Evolutionary conservation across 2,888 invertebrate genomes (phyloP), one percentile per base, ranked within the genome.

Genomic region (Elysia crispata): DNA sequence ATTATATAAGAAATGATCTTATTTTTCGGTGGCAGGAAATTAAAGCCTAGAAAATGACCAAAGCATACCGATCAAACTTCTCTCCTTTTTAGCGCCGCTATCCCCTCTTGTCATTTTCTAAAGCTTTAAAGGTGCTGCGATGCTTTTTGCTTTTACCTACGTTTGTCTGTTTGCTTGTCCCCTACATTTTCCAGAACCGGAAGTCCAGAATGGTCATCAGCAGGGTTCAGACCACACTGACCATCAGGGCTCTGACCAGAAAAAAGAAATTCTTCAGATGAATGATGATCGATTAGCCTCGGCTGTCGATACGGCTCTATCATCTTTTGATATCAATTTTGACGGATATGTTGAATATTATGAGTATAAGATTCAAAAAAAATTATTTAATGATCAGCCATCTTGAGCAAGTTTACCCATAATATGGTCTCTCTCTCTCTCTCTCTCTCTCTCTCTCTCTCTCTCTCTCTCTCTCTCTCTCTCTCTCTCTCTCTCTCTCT

Each of bases 331-430:
- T 28, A 49, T 18, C 20, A 49, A 81, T 25, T 11, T 30, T 41
- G 77, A 81, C n/a, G 77, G 81, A 11, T 81, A 74, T 75, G 50
- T 81, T n/a, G 81, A 81, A 15, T 81, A 81, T 33, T 57, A 25
- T n/a, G 81, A 81, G 49, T 69, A 69, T 20, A 77, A 66, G 60
- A 0, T 20, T 1, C 60, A 18, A 6, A 23, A 60, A 60, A 5
- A 60, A 3, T 5, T 6, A 25, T 1, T 18, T 23, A 5, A 20
- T 8, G 20, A 5, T 23, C 60, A 23, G 60, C 3, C 60, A 23
- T 5, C 60, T 18, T 41, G 41, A 41, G 3, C 5, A 41, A 6
- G 41, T 41, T 11, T 6, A 41, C 41, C 5, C 41, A 11, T 41
- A 41, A 11, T 6, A 11, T 3, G 11, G 41, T 41, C 41, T 41